These are phyloP conservation scores for Coturnix japonica DNA, from an alignment of 2,113 vertebrate species.

Conservation along the genomic window DNA sequence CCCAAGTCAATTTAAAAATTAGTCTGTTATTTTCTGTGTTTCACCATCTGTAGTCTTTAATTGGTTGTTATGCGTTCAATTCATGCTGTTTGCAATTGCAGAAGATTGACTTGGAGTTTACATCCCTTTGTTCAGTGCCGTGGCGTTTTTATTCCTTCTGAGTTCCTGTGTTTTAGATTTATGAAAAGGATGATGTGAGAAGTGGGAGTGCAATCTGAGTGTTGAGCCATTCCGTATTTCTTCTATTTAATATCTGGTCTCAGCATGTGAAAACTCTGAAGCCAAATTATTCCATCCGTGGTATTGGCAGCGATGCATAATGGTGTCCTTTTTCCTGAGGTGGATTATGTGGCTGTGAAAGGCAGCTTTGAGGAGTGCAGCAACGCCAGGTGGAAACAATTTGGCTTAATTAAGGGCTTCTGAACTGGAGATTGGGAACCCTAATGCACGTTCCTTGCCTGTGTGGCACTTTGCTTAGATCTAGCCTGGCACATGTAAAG, in stretches of 20 bases:
- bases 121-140: background rate
- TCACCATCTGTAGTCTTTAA: background rate
- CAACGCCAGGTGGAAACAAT: slow-evolving; percentile 54
- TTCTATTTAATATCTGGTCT: slow-evolving; percentile 71
- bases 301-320: slow-evolving; percentile 14
- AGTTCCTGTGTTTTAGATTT: slow-evolving; percentile 70
- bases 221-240: slow-evolving; percentile 8
- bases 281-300: slow-evolving; percentile 59
- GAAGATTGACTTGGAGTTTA: background rate
- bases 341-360: slow-evolving; percentile 49
- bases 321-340: slow-evolving; percentile 35
- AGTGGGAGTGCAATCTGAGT: slow-evolving; percentile 64
- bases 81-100: background rate
- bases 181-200: slow-evolving; percentile 69
- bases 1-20: background rate
- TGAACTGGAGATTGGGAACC: background rate
- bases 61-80: background rate
- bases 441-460: background rate
- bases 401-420: slow-evolving; percentile 46
- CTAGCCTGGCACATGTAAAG: fast-evolving
- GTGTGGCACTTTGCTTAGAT: fast-evolving
- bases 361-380: slow-evolving; percentile 25
- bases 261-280: slow-evolving; percentile 70
- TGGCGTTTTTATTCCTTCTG: slow-evolving; percentile 57
- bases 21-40: background rate